Evolutionary conservation across 2,797 vertebrate species (phyloP), one percentile per base, ranked within the genome.

Genomic region (Oryzias dopingdopingensis): DNA sequence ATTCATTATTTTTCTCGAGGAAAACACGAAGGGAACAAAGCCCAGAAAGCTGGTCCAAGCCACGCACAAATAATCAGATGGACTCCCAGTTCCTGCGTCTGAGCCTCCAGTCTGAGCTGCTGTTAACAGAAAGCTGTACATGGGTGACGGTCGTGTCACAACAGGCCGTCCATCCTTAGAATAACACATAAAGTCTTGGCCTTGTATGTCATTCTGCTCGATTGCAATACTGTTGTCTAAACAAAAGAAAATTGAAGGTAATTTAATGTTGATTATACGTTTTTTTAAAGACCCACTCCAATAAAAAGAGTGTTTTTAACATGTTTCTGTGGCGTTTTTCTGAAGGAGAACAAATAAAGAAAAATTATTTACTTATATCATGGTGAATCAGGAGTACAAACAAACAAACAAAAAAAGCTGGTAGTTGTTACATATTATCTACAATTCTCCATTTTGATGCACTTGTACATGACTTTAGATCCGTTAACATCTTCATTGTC

Each of bases 101-200:
- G 47, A 46, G 51, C 10, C n/a, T 52, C 14, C n/a, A 18, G 18
- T 47, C 18, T 47, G 29, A 17, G 14, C 20, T 52, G 15, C 49
- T 52, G 13, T 59, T 52, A 57, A 23, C 37, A 41, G 23, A 42
- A 60, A 4, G 4, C 17, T 51, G 49, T 49, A 57, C 41, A 59
- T 63, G 26, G 55, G 15, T 48, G 23, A 55, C 41, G 22, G 6
- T 26, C 1, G 1, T 52, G 42, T 54, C 41, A 41, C 5, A 17
- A 24, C 5, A 43, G 4, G 14, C 45, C 56, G 23, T 1, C 1
- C 22, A 12, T 43, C 17, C 51, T 50, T 52, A 37, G 50, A 56
- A 52, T 17, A 72, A 18, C 18, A 13, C 41, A 24, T 14, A 1
- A 29, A 41, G 47, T 4, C 14, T 7, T 29, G 17, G 4, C 18